Evolutionary conservation across 2,797 vertebrate genomes (phyloP).

Genomic region (Phoeniculus purpureus): DNA sequence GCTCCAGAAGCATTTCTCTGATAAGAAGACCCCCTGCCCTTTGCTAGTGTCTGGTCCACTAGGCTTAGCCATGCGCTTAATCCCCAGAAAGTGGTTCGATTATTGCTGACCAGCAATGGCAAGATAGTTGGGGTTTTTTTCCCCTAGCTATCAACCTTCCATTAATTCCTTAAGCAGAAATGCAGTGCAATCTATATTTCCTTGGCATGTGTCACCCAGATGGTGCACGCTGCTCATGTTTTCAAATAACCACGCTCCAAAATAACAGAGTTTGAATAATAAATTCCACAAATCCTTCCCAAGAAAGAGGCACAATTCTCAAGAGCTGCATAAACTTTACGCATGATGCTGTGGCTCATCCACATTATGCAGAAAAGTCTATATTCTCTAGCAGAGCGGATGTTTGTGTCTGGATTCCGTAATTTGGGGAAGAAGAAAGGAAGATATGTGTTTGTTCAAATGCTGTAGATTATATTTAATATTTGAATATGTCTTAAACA

Average conservation of each 20-base stretch:
- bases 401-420: conserved; percentile 51
- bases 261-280: conserved; percentile 88
- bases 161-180: conserved; percentile 90
- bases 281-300: conserved; percentile 84
- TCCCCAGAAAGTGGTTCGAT: conserved; percentile 99
- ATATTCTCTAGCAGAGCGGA: conserved; percentile 54
- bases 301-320: conserved; percentile 82
- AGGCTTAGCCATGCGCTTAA: conserved; percentile 99
- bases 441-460: conserved; percentile 54
- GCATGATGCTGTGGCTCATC: conserved; percentile 80
- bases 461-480: conserved; percentile 64
- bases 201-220: conserved; percentile 86
- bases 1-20: conserved; percentile 97
- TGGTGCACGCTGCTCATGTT: conserved; percentile 82
- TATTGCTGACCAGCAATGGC: conserved; percentile 99
- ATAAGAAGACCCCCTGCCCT: conserved; percentile 95
- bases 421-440: conserved; percentile 33
- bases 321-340: conserved; percentile 84
- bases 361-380: conserved; percentile 77
- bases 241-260: conserved; percentile 86
- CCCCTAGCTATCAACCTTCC: conserved; percentile 84
- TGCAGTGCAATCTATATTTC: conserved; percentile 88
- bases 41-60: conserved; percentile 96
- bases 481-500: conserved; percentile 78
- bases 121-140: conserved; percentile 82